Evolutionary conservation across 2,113 vertebrate genomes (phyloP), one percentile per base, ranked within the genome.

Genomic region (Amphilophus citrinellus): DNA sequence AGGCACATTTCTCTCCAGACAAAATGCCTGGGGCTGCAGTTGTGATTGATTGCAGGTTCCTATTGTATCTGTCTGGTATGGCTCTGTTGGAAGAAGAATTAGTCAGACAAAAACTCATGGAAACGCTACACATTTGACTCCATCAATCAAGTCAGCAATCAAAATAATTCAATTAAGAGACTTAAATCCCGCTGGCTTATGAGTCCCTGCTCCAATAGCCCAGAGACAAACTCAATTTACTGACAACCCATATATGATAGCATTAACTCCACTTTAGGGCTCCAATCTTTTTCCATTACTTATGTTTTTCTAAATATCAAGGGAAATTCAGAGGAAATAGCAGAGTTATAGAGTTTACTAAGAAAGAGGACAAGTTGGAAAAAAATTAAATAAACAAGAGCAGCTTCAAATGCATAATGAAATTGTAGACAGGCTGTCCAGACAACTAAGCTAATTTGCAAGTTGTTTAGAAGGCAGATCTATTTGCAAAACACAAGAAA

Each of bases 121-220:
- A 93, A 95, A 84, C 60, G 90, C 88, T 91, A 73, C 86, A 82
- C 95, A 95, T 95, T 91, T 95, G 93, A 95, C 93, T 95, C 94
- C 95, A 96, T 96, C 94, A 95, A 95, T 96, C 95, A 96, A 92
- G 90, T 85, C 91, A 53, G 93, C 94, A 95, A 96, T 95, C 95
- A 96, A 95, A 96, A 95, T 96, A 96, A 96, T 96, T 95, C 88
- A 95, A 96, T 96, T 96, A 95, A 90, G 89, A 90, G 91, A 92
- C 88, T 90, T 86, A 94, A 95, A 95, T 95, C 94, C 94, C 87
- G 76, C 91, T 93, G 93, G 94, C 93, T 92, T 92, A 90, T 79
- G 79, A 93, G 77, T 88, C 92, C 77, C 92, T 88, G 89, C 88
- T 91, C 85, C 91, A 89, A 91, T 86, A 88, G 91, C 93, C 91